Evolutionary conservation across 1,140 invertebrate genomes (phyloP).

Genomic region (Drosophila ercepeae): DNA sequence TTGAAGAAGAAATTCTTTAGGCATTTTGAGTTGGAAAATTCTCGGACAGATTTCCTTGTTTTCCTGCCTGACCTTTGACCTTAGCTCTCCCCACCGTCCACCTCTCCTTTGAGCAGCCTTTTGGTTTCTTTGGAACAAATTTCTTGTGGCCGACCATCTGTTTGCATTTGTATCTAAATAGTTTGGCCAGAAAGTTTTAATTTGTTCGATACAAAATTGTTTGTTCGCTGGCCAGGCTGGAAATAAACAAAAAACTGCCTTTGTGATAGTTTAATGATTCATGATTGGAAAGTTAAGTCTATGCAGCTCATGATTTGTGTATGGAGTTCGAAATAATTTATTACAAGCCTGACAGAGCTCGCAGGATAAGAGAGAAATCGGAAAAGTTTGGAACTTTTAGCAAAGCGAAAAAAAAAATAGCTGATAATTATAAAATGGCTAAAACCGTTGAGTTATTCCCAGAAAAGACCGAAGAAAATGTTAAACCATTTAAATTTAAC

Average conservation of each 20-base stretch:
- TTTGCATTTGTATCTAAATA: conserved; percentile 68
- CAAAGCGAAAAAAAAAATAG: conserved; percentile 13
- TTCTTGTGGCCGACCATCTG: conserved; percentile 46
- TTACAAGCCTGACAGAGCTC: conserved; percentile 18
- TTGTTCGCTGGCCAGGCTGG: conserved; percentile 14
- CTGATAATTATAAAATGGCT: conserved; percentile 30
- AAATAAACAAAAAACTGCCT: conserved; percentile 21
- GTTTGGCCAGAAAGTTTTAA: conserved; percentile 60
- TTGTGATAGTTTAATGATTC: conserved; percentile 67
- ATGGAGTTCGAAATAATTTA: conserved; percentile 46
- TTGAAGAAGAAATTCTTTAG: not conserved
- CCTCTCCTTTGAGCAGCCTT: not conserved
- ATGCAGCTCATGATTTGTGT: conserved; percentile 51
- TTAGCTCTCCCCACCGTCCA: not conserved
- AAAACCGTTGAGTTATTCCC: conserved; percentile 25
- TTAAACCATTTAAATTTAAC: conserved; percentile 16
- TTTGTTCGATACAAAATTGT: conserved; percentile 48
- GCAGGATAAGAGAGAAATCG: not conserved
- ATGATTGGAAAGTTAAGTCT: conserved; percentile 64
- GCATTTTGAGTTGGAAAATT: conserved; percentile 27
- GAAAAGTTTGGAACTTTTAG: conserved; percentile 5
- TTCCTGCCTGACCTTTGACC: conserved; percentile 13
- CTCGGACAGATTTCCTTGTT: conserved; percentile 2
- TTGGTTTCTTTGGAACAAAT: conserved; percentile 20
- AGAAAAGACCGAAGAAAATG: not conserved